Evolutionary conservation across 2,113 vertebrate genomes (phyloP).

Genomic region (Coracopsis vasa): DNA sequence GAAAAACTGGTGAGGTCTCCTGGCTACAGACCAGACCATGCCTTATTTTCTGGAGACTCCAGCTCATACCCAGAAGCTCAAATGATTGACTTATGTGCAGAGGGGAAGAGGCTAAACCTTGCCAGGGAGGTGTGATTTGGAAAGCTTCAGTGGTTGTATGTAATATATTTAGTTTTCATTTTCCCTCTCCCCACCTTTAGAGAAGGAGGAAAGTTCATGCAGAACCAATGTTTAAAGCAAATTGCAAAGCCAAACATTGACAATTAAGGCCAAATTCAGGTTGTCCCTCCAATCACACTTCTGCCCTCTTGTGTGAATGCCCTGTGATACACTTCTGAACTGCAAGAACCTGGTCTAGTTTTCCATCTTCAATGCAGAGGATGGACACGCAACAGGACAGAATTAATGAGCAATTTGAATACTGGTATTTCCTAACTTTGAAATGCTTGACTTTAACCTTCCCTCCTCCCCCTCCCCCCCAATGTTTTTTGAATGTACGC

Average conservation of each 20-base stretch:
- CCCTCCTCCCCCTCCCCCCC: rapidly evolving
- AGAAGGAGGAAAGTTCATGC: conserved; percentile 1
- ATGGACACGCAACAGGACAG: neutral
- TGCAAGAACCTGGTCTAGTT: neutral
- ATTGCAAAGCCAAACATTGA: conserved; percentile 1
- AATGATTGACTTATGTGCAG: neutral
- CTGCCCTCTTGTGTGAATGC: conserved; percentile 46
- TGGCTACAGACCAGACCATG: neutral
- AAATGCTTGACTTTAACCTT: neutral
- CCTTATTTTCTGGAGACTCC: neutral
- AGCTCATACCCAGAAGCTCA: neutral
- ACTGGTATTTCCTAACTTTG: neutral
- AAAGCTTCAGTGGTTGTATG: neutral
- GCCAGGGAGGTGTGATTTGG: neutral
- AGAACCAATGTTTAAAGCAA: neutral
- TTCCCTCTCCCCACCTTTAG: neutral
- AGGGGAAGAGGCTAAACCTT: neutral
- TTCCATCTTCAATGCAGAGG: neutral
- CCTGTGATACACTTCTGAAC: conserved; percentile 27
- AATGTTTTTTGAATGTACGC: neutral
- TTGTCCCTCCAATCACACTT: conserved; percentile 45
- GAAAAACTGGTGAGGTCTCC: neutral
- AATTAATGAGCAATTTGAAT: neutral
- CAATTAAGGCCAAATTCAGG: neutral
- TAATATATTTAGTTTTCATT: neutral